These are phyloP conservation scores for Bovichtus diacanthus DNA, from an alignment of 2,797 vertebrate species.

Conservation along the genomic window DNA sequence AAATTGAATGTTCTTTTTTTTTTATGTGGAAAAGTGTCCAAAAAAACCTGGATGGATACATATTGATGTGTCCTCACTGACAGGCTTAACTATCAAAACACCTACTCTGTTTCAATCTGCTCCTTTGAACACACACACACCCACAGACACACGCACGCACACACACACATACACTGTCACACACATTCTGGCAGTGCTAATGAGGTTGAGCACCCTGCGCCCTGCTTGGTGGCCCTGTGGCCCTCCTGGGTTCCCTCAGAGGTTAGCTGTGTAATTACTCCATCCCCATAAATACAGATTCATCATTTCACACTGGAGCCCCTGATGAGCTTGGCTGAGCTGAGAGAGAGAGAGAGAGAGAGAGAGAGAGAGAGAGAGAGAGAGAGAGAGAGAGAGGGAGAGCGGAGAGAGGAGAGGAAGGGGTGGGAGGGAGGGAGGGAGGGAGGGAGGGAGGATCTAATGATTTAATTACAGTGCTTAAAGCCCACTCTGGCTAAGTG, in stretches of 20 bases:
- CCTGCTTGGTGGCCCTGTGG: constrained; percentile 91
- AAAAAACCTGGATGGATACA: neutral
- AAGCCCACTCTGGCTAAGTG: constrained; percentile 94
- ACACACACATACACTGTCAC: constrained; percentile 85
- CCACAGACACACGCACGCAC: constrained; percentile 69
- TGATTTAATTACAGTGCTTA: constrained; percentile 99
- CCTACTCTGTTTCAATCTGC: constrained; percentile 44
- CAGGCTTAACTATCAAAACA: constrained; percentile 54
- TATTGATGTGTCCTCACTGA: constrained; percentile 47
- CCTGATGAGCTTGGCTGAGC: constrained; percentile 91
- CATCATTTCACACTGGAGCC: constrained; percentile 93
- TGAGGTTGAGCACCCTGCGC: constrained; percentile 94
- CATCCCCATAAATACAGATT: constrained; percentile 92
- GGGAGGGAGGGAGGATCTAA: constrained; percentile 89
- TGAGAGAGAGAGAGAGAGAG: constrained; percentile 71
- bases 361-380: constrained; percentile 53
- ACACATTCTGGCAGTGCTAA: constrained; percentile 90
- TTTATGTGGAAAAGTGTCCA: neutral
- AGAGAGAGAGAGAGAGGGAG: constrained; percentile 47
- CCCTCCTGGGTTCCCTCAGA: constrained; percentile 91
- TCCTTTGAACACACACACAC: constrained; percentile 67
- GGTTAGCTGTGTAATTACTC: constrained; percentile 96
- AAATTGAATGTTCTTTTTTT: too few relatives aligned
- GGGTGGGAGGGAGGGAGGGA: constrained; percentile 5
- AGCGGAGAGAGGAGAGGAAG: neutral